Conservation (phyloP, 2,797 vertebrate species). For the Sebastes oblongus region DNA sequence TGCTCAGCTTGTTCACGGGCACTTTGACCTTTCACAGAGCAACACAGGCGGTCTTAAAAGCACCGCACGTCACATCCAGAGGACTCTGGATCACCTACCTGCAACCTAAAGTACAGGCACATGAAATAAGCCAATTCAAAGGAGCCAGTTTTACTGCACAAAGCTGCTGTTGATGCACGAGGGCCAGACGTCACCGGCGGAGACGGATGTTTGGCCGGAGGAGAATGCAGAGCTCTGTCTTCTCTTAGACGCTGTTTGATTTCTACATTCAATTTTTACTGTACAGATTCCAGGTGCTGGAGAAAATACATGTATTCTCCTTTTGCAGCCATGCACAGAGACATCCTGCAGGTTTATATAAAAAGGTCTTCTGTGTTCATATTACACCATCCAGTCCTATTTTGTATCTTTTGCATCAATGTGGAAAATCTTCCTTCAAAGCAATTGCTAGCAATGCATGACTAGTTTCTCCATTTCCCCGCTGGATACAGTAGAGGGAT, state of each 20-base stretch:
- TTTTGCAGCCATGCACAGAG: conserved; percentile 50
- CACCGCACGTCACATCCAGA: neutral
- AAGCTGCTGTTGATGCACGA: conserved; percentile 54
- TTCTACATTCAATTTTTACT: conserved; percentile 39
- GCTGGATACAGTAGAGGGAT: conserved; percentile 19
- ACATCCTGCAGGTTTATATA: conserved; percentile 23
- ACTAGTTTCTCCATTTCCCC: conserved; percentile 25
- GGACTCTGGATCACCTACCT: conserved; percentile 32
- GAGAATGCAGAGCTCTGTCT: conserved; percentile 49
- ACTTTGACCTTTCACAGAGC: conserved; percentile 44
- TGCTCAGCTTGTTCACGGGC: conserved; percentile 29
- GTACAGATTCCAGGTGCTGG: conserved; percentile 35
- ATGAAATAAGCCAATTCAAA: conserved; percentile 42
- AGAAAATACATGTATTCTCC: conserved; percentile 30
- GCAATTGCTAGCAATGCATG: conserved; percentile 28
- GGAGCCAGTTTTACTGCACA: conserved; percentile 49
- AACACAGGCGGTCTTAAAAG: conserved; percentile 11
- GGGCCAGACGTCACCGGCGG: conserved; percentile 42
- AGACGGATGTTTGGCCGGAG: conserved; percentile 36
- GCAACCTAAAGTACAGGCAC: conserved; percentile 1
- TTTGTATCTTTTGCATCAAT: conserved; percentile 45
- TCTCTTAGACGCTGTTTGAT: conserved; percentile 41
- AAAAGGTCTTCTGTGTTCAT: conserved; percentile 37
- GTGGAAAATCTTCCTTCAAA: conserved; percentile 63
- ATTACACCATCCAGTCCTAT: conserved; percentile 20